Conservation (phyloP, 2,888 invertebrate genomes). For the Limnephilus auricula region DNA sequence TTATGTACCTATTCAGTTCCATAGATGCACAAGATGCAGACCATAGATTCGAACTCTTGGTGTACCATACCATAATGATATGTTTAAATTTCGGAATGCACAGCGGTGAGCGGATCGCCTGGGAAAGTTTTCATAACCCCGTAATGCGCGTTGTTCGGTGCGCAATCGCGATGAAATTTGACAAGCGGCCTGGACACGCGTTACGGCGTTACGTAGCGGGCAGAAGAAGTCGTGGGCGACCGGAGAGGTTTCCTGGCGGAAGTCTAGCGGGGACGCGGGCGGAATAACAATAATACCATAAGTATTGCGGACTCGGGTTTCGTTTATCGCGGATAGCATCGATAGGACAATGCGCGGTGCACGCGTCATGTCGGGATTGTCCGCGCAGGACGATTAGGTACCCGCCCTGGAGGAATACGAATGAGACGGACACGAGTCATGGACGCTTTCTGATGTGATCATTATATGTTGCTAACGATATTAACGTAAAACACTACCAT, state of each 20-base stretch:
- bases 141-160: slow-evolving; percentile 23
- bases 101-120: background rate
- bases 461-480: too few relatives aligned
- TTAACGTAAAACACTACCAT: too few relatives aligned
- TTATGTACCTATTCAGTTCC: too few relatives aligned
- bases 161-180: slow-evolving; percentile 43
- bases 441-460: background rate
- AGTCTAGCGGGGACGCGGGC: slow-evolving; percentile 45
- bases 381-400: slow-evolving; percentile 24
- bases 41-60: too few relatives aligned
- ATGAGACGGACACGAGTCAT: slow-evolving; percentile 5
- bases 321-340: slow-evolving; percentile 38
- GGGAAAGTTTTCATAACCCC: slow-evolving; percentile 15
- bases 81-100: background rate
- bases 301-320: background rate
- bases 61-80: too few relatives aligned
- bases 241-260: slow-evolving; percentile 53
- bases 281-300: slow-evolving; percentile 47
- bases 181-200: slow-evolving; percentile 38
- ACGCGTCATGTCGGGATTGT: slow-evolving; percentile 27
- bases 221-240: slow-evolving; percentile 42
- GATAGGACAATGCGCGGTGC: slow-evolving; percentile 21
- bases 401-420: background rate
- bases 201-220: slow-evolving; percentile 17
- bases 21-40: too few relatives aligned